Percentiles rank a stretch among this genome's conserved stretches.
phyloP scores from a whole-genome alignment of 2,797 vertebrate genomes.

The Adelosebastes latens region DNA sequence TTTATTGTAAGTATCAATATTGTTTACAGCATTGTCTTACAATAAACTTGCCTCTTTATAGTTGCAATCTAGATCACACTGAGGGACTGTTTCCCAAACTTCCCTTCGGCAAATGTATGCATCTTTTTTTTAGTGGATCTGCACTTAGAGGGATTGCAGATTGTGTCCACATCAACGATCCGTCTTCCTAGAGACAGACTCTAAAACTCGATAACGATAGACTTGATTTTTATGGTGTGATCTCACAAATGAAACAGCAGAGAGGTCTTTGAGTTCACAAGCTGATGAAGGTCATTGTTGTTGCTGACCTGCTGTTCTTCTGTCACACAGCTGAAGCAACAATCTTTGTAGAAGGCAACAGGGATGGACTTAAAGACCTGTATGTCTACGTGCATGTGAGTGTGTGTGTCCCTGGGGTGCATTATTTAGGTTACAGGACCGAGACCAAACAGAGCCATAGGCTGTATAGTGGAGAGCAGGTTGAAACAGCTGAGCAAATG shows the following conservation, averaged over 20 bases:
- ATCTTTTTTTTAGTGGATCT: neutral
- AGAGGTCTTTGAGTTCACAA: constrained; percentile 36
- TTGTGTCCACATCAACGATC: neutral
- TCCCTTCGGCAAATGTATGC: neutral
- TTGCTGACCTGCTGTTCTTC: constrained; percentile 44
- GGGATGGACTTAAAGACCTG: constrained; percentile 14
- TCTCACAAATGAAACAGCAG: constrained; percentile 13
- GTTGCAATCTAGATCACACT: neutral
- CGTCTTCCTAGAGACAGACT: neutral
- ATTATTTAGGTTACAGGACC: constrained; percentile 41
- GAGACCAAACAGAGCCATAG: neutral
- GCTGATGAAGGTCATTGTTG: constrained; percentile 39
- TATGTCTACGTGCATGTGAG: neutral
- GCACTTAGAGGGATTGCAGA: neutral
- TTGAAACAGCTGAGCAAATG: constrained; percentile 34
- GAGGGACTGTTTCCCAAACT: neutral
- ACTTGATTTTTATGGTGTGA: neutral
- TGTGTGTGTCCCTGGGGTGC: constrained; percentile 4
- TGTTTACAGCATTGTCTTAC: neutral
- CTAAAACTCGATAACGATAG: neutral
- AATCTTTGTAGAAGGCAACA: constrained; percentile 32
- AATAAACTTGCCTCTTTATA: neutral
- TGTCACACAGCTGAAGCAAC: constrained; percentile 70
- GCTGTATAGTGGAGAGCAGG: neutral
- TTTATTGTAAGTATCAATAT: neutral